Percentiles rank a stretch among this genome's conserved stretches.
phyloP scores from a whole-genome alignment of 2,888 invertebrate genomes.

The Lottia scabra region DNA sequence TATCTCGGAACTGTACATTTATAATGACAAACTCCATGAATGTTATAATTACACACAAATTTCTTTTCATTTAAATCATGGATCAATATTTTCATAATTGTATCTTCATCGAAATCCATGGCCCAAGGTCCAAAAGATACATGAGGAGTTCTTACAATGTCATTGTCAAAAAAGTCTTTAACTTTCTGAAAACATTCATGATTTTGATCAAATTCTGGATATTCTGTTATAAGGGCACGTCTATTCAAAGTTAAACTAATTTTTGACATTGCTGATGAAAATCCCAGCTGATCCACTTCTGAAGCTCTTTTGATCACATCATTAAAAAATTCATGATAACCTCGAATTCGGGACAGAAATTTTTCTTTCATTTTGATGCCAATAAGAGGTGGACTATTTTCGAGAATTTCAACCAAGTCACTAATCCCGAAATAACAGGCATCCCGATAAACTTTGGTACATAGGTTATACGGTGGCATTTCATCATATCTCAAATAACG shows the following conservation, averaged over 20 bases:
- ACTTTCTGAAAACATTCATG: slow-evolving; percentile 6
- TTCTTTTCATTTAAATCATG: slow-evolving; percentile 13
- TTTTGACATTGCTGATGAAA: slow-evolving; percentile 4
- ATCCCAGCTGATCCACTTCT: background rate
- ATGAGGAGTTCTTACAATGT: background rate
- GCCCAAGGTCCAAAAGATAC: slow-evolving; percentile 1
- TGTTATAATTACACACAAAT: slow-evolving; percentile 15
- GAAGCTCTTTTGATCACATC: slow-evolving; percentile 26
- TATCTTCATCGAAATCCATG: slow-evolving; percentile 8
- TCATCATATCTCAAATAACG: slow-evolving; percentile 58
- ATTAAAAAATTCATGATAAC: slow-evolving; percentile 42
- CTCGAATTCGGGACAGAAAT: slow-evolving; percentile 41
- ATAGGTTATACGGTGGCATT: slow-evolving; percentile 48
- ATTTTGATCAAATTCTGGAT: slow-evolving; percentile 10
- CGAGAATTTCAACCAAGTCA: slow-evolving; percentile 49
- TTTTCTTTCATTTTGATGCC: slow-evolving; percentile 46
- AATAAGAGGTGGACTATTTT: slow-evolving; percentile 47
- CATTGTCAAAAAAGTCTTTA: background rate
- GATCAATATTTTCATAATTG: slow-evolving; percentile 10
- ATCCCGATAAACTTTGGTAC: slow-evolving; percentile 53
- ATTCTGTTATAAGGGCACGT: background rate
- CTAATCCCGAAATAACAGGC: slow-evolving; percentile 60
- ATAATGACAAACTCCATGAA: slow-evolving; percentile 15
- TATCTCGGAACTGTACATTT: background rate
- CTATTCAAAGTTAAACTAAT: slow-evolving; percentile 6